Conservation (phyloP, 2,113 vertebrate genomes). For the Cyphomyrus plagiostoma region DNA sequence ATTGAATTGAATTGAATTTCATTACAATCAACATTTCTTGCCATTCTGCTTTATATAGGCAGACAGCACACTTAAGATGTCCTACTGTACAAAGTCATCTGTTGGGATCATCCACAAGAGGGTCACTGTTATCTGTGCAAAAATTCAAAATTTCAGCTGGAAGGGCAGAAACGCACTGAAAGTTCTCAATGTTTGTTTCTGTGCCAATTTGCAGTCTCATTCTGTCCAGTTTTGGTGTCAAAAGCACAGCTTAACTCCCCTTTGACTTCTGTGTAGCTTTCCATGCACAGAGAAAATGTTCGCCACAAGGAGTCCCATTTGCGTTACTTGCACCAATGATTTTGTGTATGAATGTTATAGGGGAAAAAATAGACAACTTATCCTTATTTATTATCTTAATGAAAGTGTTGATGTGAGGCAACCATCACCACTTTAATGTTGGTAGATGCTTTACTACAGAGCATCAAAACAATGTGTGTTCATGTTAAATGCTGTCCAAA, state of each 20-base stretch:
- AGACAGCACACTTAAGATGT: neutral
- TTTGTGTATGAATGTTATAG: neutral
- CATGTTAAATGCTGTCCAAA: neutral
- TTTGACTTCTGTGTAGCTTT: neutral
- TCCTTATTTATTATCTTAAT: neutral
- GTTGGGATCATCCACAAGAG: neutral
- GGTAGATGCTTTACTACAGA: neutral
- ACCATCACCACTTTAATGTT: neutral
- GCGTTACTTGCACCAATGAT: neutral
- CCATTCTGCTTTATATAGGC: neutral
- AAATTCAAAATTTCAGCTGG: neutral
- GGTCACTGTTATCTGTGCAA: neutral
- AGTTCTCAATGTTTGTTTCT: neutral
- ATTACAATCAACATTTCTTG: neutral
- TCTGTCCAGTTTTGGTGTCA: neutral
- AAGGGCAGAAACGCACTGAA: neutral
- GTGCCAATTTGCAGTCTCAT: neutral
- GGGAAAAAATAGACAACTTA: neutral
- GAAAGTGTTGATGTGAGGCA: neutral
- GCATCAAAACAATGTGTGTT: neutral
- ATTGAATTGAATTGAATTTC: too few relatives aligned
- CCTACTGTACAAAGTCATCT: neutral
- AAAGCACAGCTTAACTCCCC: neutral
- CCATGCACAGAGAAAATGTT: neutral
- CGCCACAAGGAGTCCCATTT: neutral